Evolutionary conservation across 2,888 invertebrate species (phyloP).

Genomic region (Eupithecia exiguata): DNA sequence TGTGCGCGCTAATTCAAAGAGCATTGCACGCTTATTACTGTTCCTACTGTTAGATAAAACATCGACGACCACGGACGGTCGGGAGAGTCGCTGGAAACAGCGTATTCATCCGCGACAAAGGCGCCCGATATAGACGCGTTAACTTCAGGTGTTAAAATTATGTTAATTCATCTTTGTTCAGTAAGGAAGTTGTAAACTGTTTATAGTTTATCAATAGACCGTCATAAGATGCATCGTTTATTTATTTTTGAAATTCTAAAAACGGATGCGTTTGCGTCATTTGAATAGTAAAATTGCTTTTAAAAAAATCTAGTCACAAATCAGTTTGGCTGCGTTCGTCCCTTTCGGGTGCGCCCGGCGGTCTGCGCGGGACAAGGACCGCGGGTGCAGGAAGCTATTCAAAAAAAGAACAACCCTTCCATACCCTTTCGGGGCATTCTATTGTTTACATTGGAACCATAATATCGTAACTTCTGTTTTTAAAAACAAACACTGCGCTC

Average conservation of each 20-base stretch:
- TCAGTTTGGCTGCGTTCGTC: constrained; percentile 54
- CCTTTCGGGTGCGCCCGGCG: constrained; percentile 48
- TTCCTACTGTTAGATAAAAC: constrained; percentile 60
- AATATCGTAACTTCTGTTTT: constrained; percentile 58
- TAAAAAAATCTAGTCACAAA: constrained; percentile 56
- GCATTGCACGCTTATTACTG: constrained; percentile 62
- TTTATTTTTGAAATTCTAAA: constrained; percentile 78
- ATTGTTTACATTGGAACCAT: constrained; percentile 67
- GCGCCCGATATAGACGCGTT: constrained; percentile 46
- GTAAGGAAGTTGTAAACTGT: constrained; percentile 77
- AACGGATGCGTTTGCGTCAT: constrained; percentile 80
- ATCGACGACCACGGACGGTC: constrained; percentile 42
- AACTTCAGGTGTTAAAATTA: constrained; percentile 47
- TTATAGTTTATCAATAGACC: constrained; percentile 72
- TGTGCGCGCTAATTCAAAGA: constrained; percentile 58
- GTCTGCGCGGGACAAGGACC: constrained; percentile 61
- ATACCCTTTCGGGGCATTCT: constrained; percentile 77
- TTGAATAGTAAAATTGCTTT: constrained; percentile 80
- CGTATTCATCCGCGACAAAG: constrained; percentile 45
- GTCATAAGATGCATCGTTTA: constrained; percentile 56
- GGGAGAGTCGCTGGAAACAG: constrained; percentile 39
- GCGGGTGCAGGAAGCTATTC: constrained; percentile 76
- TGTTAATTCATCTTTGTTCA: constrained; percentile 58
- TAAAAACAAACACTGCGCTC: constrained; percentile 50
- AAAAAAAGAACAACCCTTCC: constrained; percentile 83